Conservation (phyloP, 2,797 vertebrate genomes). For the Poecilia gillii region DNA sequence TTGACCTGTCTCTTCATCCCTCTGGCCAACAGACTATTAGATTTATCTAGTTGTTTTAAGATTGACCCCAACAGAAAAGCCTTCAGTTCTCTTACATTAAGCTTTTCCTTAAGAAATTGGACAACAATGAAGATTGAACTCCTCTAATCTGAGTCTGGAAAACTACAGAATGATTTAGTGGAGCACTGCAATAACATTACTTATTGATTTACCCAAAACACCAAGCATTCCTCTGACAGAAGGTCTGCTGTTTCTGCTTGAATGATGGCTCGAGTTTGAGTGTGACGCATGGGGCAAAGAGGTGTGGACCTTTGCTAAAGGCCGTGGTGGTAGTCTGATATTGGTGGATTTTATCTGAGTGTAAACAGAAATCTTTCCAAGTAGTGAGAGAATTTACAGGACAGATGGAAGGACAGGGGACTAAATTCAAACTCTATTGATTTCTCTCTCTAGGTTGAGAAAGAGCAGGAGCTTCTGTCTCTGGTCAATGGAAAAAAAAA, state of each 20-base stretch:
- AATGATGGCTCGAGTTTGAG: slow-evolving; percentile 33
- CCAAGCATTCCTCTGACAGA: slow-evolving; percentile 20
- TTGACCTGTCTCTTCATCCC: neutral
- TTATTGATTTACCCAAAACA: slow-evolving; percentile 27
- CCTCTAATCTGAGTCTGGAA: neutral
- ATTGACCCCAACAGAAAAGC: neutral
- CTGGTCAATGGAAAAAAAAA: slow-evolving; percentile 49
- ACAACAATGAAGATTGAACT: neutral
- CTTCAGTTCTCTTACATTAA: neutral
- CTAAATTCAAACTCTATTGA: slow-evolving; percentile 66
- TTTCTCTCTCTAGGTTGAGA: slow-evolving; percentile 61
- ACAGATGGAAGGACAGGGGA: slow-evolving; percentile 43
- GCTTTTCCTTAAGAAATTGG: neutral
- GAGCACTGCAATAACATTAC: slow-evolving; percentile 24
- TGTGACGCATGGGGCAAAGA: slow-evolving; percentile 9
- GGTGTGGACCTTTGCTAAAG: slow-evolving; percentile 26
- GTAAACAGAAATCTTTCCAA: slow-evolving; percentile 56
- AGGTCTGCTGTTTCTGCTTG: slow-evolving; percentile 30
- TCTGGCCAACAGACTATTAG: neutral
- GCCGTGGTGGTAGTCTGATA: neutral
- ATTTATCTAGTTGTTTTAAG: neutral
- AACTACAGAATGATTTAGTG: neutral
- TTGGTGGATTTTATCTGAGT: slow-evolving; percentile 37
- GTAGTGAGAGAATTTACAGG: slow-evolving; percentile 60
- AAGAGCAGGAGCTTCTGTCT: slow-evolving; percentile 66